Evolutionary conservation across 2,888 invertebrate genomes (phyloP).

Genomic region (Drosophila falleni): DNA sequence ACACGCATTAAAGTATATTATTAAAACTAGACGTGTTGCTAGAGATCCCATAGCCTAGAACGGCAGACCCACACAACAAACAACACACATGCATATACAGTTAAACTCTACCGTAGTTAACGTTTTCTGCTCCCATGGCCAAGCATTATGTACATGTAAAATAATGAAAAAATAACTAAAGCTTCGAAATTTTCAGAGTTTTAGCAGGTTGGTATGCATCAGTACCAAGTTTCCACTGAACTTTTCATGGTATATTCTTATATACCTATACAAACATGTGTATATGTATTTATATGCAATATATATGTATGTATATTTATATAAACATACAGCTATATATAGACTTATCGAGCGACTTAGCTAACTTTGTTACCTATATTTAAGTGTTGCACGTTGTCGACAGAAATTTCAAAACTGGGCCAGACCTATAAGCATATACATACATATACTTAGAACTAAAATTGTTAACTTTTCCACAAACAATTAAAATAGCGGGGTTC

Average conservation of each 20-base stretch:
- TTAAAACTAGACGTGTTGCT: conserved; percentile 56
- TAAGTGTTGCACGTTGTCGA: conserved; percentile 75
- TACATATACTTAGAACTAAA: conserved; percentile 31
- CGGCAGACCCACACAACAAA: conserved; percentile 39
- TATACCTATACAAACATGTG: conserved; percentile 18
- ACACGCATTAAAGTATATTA: conserved; percentile 50
- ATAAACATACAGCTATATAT: conserved; percentile 27
- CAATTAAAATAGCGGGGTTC: conserved; percentile 43
- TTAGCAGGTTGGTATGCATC: conserved; percentile 41
- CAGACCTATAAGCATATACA: conserved; percentile 32
- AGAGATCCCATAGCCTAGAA: conserved; percentile 43
- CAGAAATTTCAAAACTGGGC: conserved; percentile 59
- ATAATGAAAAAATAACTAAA: conserved; percentile 37
- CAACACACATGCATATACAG: conserved; percentile 27
- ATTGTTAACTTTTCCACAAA: conserved; percentile 37
- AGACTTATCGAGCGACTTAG: conserved; percentile 50
- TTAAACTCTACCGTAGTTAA: conserved; percentile 33
- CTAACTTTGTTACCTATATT: conserved; percentile 74
- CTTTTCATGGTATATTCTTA: conserved; percentile 35
- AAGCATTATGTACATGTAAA: conserved; percentile 57
- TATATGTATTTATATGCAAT: conserved; percentile 8
- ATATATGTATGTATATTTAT: conserved; percentile 24
- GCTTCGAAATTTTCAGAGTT: conserved; percentile 34
- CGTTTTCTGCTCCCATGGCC: conserved; percentile 47
- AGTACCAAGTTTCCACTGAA: conserved; percentile 54